Evolutionary conservation across 23 tunicate genomes (phyloP).

Genomic region (Oikopleura vanhoeffeni): DNA sequence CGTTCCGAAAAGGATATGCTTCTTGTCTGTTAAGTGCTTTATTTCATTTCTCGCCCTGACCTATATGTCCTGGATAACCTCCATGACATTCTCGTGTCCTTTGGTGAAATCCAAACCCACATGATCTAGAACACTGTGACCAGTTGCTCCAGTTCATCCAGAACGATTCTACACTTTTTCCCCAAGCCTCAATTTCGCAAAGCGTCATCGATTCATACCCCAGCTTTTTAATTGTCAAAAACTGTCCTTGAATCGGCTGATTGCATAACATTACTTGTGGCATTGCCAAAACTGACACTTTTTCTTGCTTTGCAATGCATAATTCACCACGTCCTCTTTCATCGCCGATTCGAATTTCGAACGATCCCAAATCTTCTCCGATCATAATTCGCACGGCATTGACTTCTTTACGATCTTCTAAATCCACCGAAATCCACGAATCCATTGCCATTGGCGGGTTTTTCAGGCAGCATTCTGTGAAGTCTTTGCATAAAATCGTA

Average conservation of each 20-base stretch:
- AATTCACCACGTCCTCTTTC: background rate
- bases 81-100: background rate
- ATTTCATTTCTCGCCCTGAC: too few relatives aligned
- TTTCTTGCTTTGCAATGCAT: background rate
- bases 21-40: too few relatives aligned
- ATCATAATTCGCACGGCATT: background rate
- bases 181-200: slow-evolving; percentile 10
- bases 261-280: background rate
- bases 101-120: background rate
- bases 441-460: background rate
- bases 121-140: background rate
- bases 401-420: background rate
- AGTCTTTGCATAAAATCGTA: background rate
- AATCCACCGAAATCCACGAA: background rate
- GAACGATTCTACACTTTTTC: background rate
- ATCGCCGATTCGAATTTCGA: background rate
- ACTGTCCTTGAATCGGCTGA: background rate
- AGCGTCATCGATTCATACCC: background rate
- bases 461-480: background rate
- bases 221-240: background rate
- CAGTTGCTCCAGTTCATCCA: background rate
- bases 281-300: background rate
- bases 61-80: background rate
- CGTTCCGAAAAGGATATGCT: too few relatives aligned
- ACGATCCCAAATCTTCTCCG: background rate